phyloP scores from a whole-genome alignment of 2,888 invertebrate genomes.

The Oscheius sp. region DNA sequence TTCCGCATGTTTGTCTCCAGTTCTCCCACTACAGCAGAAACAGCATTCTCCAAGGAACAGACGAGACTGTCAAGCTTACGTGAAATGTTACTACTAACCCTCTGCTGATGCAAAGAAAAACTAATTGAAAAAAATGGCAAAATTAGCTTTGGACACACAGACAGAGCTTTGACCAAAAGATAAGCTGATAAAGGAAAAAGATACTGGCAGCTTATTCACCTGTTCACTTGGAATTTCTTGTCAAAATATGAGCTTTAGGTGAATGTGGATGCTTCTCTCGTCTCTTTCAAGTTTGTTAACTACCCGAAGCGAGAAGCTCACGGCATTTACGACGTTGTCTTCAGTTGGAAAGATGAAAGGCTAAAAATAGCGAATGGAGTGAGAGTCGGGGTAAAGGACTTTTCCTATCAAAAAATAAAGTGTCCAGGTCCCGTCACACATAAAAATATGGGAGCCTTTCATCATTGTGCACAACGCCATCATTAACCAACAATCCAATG shows the following conservation, averaged over 20 bases:
- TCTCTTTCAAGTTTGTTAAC: background rate
- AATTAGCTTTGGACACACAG: too few species aligned
- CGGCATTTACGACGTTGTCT: slow-evolving; percentile 13
- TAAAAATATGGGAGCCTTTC: slow-evolving; percentile 17
- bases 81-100: too few species aligned
- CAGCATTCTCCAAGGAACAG: too few species aligned
- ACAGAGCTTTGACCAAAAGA: too few species aligned
- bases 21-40: too few species aligned
- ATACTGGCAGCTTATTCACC: too few species aligned
- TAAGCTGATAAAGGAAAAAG: too few species aligned
- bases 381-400: slow-evolving; percentile 3
- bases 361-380: slow-evolving; percentile 10
- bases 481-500: background rate
- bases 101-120: too few species aligned
- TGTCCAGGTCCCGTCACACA: slow-evolving; percentile 13
- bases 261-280: slow-evolving; percentile 1
- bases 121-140: too few species aligned
- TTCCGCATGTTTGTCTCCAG: too few species aligned
- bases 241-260: background rate
- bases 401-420: background rate
- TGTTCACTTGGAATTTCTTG: too few species aligned
- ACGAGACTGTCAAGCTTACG: too few species aligned
- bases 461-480: slow-evolving; percentile 23
- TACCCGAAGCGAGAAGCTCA: background rate
- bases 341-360: slow-evolving; percentile 14